phyloP scores from a whole-genome alignment of 2,888 invertebrate genomes.

The Eristalis tenax region DNA sequence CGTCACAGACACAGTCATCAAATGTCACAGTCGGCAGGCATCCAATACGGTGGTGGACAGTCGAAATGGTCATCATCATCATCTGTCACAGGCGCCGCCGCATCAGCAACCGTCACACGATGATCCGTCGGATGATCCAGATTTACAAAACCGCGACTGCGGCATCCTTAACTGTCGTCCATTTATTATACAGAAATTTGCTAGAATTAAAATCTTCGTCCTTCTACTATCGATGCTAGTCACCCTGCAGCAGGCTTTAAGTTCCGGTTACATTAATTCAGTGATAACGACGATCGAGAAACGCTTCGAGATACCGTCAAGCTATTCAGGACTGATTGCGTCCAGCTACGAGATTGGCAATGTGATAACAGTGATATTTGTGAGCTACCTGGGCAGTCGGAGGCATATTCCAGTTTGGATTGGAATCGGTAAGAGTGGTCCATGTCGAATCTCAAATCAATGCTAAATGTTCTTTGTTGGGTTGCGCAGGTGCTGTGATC shows the following conservation, averaged over 20 bases:
- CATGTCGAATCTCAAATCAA: too few relatives aligned
- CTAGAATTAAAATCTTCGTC: conserved; percentile 96
- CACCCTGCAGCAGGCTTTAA: conserved; percentile 93
- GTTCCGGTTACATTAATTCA: conserved; percentile 95
- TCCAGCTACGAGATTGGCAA: conserved; percentile 98
- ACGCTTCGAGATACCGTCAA: conserved; percentile 95
- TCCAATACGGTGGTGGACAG: conserved; percentile 88
- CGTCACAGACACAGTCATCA: conserved; percentile 81
- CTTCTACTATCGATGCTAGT: conserved; percentile 93
- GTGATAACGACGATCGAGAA: conserved; percentile 99
- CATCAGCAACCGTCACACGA: conserved; percentile 65
- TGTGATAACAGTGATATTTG: conserved; percentile 96
- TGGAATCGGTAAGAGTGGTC: conserved; percentile 87
- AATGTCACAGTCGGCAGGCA: conserved; percentile 92
- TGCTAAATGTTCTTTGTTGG: not conserved
- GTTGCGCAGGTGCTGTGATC: conserved; percentile 88
- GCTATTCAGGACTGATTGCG: conserved; percentile 94
- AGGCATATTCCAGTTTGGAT: conserved; percentile 97
- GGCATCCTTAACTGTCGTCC: conserved; percentile 94
- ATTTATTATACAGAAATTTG: conserved; percentile 91
- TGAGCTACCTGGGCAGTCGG: conserved; percentile 95
- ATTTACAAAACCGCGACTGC: conserved; percentile 88
- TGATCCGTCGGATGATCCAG: conserved; percentile 85
- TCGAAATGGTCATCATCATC: conserved; percentile 82
- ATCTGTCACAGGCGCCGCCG: conserved; percentile 24